Evolutionary conservation across 2,113 vertebrate species (phyloP).

Genomic region (Abramis brama): DNA sequence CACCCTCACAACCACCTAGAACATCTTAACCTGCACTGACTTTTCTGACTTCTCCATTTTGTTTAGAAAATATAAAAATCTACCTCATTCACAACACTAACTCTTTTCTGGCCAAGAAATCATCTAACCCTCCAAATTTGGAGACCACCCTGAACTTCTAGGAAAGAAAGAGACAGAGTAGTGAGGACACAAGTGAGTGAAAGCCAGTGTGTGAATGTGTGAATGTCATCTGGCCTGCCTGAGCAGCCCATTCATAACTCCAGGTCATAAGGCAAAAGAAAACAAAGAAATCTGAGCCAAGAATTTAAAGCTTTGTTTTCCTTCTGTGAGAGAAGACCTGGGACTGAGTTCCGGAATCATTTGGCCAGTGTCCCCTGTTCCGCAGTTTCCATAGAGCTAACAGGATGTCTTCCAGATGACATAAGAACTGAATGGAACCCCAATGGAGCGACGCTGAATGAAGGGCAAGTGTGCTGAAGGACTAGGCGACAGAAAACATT

Average conservation of each 20-base stretch:
- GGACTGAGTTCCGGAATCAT: conserved; percentile 37
- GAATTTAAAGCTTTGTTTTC: conserved; percentile 16
- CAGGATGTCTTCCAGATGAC: conserved; percentile 44
- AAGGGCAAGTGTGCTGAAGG: neutral
- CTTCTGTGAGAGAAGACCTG: conserved; percentile 31
- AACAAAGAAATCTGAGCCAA: conserved; percentile 39
- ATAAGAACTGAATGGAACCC: neutral
- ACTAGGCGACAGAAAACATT: neutral
- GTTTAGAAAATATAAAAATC: neutral
- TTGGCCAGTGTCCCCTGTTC: conserved; percentile 18
- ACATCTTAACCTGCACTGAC: neutral
- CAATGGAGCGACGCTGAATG: neutral
- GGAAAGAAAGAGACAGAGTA: neutral
- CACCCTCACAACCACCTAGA: neutral
- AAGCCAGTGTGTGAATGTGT: neutral
- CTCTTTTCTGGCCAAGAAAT: neutral
- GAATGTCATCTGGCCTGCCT: neutral
- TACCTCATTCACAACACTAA: neutral
- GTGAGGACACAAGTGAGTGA: neutral
- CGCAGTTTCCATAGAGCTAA: neutral
- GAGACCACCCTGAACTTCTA: conserved; percentile 34
- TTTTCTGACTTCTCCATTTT: neutral
- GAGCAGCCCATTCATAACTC: conserved; percentile 30
- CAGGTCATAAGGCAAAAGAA: conserved; percentile 26
- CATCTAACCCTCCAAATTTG: conserved; percentile 19